phyloP scores from a whole-genome alignment of 1,140 invertebrate genomes.

The Drosophila funebris region DNA sequence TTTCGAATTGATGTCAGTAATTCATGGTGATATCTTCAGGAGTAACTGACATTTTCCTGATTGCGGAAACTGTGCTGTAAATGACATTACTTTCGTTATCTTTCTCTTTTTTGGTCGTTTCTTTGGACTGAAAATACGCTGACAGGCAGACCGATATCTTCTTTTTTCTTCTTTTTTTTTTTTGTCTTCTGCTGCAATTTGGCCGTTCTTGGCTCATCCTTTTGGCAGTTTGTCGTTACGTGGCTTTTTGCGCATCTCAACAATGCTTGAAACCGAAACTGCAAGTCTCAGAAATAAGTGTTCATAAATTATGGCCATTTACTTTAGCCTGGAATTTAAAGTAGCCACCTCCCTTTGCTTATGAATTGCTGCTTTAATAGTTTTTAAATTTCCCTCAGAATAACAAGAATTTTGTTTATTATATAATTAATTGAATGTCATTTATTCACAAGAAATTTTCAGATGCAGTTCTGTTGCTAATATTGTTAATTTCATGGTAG shows the following conservation, averaged over 20 bases:
- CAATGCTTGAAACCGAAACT: background rate
- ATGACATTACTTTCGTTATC: background rate
- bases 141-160: background rate
- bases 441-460: no score
- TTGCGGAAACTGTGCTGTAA: slow-evolving; percentile 13
- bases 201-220: background rate
- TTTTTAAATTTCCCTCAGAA: no score
- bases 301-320: slow-evolving; percentile 3
- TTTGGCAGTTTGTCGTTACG: background rate
- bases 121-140: background rate
- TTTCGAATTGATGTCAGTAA: slow-evolving; percentile 1
- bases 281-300: background rate
- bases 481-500: no score
- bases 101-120: background rate
- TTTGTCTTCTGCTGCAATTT: background rate
- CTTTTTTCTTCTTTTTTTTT: background rate
- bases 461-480: no score
- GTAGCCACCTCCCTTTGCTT: background rate
- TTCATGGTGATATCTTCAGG: background rate
- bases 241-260: background rate
- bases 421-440: no score
- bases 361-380: background rate
- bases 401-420: no score
- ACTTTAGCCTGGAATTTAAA: background rate
- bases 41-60: slow-evolving; percentile 10